These are phyloP conservation scores for Xanthorhoe spadicearia DNA, from an alignment of 2,888 invertebrate genomes.

Conservation along the genomic window DNA sequence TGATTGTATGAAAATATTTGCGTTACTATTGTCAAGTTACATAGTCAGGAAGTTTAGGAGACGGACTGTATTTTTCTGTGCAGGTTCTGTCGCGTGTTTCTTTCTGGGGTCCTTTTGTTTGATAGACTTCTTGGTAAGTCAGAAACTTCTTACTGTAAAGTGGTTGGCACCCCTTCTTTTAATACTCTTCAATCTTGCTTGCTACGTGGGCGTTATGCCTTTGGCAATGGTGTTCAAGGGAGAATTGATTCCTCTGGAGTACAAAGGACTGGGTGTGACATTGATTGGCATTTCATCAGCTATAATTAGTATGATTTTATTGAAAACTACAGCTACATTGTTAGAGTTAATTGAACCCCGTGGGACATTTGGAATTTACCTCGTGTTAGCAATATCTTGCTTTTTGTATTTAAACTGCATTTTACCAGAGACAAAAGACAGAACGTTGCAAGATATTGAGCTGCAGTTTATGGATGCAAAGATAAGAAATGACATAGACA, in stretches of 20 bases:
- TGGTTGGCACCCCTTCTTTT: conserved; percentile 17
- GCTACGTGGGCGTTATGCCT: conserved; percentile 18
- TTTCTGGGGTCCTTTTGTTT: conserved; percentile 14
- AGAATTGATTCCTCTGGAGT: conserved; percentile 51
- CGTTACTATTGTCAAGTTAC: conserved; percentile 14
- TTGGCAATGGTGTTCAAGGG: conserved; percentile 19
- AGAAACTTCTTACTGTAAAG: conserved; percentile 1
- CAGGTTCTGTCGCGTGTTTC: conserved; percentile 10
- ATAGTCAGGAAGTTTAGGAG: conserved; percentile 15
- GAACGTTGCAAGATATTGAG: conserved; percentile 54
- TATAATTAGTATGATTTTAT: conserved; percentile 42
- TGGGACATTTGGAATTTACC: conserved; percentile 46
- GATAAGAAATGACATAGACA: conserved; percentile 2
- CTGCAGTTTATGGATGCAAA: conserved; percentile 39
- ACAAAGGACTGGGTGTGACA: conserved; percentile 42
- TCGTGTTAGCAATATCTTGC: conserved; percentile 24
- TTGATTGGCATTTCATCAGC: conserved; percentile 36
- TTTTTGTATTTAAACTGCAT: conserved; percentile 42
- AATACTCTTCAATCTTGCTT: conserved; percentile 14
- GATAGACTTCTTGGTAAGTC: conserved; percentile 5
- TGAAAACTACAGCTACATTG: conserved; percentile 23
- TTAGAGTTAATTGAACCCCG: conserved; percentile 25
- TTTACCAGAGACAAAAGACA: conserved; percentile 53
- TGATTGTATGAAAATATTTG: conserved; percentile 22
- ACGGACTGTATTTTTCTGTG: conserved; percentile 7